These are phyloP conservation scores for Liparis tanakae DNA, from an alignment of 2,797 vertebrate species.

Conservation along the genomic window DNA sequence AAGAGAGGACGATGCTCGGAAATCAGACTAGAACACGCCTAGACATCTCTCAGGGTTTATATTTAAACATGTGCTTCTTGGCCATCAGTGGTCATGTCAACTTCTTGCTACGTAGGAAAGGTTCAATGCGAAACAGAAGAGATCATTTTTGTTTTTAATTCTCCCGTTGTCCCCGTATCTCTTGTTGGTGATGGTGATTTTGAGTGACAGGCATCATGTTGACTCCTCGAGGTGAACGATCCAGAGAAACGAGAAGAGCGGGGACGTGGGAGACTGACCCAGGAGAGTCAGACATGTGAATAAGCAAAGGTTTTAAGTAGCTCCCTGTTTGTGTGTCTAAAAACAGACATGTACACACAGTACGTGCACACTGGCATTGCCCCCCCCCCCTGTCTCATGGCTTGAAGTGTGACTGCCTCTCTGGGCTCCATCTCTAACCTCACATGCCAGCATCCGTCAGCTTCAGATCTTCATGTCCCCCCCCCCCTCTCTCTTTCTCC, in stretches of 20 bases:
- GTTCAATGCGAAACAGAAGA: background rate
- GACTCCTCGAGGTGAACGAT: slow-evolving; percentile 58
- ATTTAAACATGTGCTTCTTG: slow-evolving; percentile 3
- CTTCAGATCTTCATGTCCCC: slow-evolving; percentile 60
- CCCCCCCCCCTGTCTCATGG: slow-evolving; percentile 34
- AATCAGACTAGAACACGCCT: slow-evolving; percentile 17
- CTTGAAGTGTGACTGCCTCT: slow-evolving; percentile 57
- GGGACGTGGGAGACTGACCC: slow-evolving; percentile 28
- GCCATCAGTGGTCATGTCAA: background rate
- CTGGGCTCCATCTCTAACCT: slow-evolving; percentile 62
- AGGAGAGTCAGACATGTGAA: slow-evolving; percentile 20
- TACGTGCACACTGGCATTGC: background rate
- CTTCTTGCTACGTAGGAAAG: background rate
- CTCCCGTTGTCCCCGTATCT: background rate
- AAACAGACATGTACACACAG: slow-evolving; percentile 1
- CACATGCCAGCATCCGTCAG: slow-evolving; percentile 70
- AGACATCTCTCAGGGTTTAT: background rate
- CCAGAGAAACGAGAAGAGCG: slow-evolving; percentile 15
- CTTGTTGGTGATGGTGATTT: slow-evolving; percentile 50
- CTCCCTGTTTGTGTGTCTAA: slow-evolving; percentile 16
- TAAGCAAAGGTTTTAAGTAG: slow-evolving; percentile 2
- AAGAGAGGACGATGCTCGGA: background rate
- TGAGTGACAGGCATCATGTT: slow-evolving; percentile 59
- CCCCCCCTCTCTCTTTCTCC: slow-evolving; percentile 17
- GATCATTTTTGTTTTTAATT: too few species aligned